phyloP scores from a whole-genome alignment of 2,113 vertebrate species.

The Seriola rivoliana region DNA sequence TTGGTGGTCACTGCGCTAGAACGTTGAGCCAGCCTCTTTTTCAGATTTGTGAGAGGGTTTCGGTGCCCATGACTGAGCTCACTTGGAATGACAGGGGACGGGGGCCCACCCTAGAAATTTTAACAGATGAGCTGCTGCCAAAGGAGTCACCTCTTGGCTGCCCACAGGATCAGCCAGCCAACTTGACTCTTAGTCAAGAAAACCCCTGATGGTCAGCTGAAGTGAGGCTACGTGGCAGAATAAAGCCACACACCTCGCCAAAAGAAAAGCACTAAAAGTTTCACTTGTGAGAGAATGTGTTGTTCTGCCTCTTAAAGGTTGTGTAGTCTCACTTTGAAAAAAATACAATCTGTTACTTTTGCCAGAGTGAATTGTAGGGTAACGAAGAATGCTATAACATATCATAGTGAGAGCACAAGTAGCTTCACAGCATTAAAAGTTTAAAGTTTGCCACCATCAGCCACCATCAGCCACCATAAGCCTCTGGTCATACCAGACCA shows the following conservation, averaged over 20 bases:
- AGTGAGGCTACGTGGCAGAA: constrained; percentile 25
- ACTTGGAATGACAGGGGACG: constrained; percentile 59
- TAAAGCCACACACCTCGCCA: constrained; percentile 3
- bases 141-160: constrained; percentile 63
- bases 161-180: constrained; percentile 37
- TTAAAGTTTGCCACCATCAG: background rate
- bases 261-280: background rate
- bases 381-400: no score
- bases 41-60: constrained; percentile 49
- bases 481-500: background rate
- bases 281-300: no score
- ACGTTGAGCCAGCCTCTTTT: constrained; percentile 32
- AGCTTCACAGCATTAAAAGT: background rate
- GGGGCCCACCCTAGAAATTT: constrained; percentile 61
- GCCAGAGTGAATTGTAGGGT: no score
- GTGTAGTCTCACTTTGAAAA: no score
- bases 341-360: no score
- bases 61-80: constrained; percentile 67
- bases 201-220: constrained; percentile 45
- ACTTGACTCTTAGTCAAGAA: constrained; percentile 50
- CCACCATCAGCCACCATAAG: background rate
- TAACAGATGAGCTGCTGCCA: constrained; percentile 76
- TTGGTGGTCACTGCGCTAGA: constrained; percentile 18
- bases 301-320: no score
- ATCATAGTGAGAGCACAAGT: no score